Evolutionary conservation across 2,888 invertebrate genomes (phyloP).

Genomic region (Yponomeuta cagnagella): DNA sequence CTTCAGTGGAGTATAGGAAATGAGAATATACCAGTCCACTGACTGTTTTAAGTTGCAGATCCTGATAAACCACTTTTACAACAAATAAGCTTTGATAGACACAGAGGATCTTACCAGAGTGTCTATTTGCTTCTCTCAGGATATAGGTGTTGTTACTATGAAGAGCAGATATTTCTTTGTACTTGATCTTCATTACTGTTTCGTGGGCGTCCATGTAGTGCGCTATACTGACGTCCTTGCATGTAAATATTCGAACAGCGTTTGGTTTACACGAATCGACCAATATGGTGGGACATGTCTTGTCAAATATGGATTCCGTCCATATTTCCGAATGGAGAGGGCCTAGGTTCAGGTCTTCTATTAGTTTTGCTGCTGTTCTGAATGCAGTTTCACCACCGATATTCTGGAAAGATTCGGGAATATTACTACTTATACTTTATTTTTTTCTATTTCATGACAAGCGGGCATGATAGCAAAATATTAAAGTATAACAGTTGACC

Average conservation of each 20-base stretch:
- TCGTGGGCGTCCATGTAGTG: conserved; percentile 74
- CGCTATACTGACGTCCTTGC: conserved; percentile 66
- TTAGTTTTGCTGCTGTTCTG: conserved; percentile 61
- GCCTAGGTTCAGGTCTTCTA: conserved; percentile 61
- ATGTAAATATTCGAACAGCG: conserved; percentile 62
- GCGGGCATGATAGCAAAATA: no score
- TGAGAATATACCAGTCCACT: no score
- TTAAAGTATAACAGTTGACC: no score
- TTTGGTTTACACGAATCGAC: conserved; percentile 68
- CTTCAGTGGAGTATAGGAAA: no score
- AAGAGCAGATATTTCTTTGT: conserved; percentile 58
- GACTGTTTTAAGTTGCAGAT: no score
- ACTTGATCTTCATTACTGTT: conserved; percentile 61
- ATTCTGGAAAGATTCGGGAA: conserved; percentile 42
- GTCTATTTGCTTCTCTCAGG: conserved; percentile 61
- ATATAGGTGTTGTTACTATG: conserved; percentile 68
- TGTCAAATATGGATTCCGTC: conserved; percentile 63
- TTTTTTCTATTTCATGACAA: no score
- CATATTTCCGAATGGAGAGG: conserved; percentile 60
- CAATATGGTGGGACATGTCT: conserved; percentile 59
- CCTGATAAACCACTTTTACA: no score
- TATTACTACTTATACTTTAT: no score
- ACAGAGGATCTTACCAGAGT: conserved; percentile 50
- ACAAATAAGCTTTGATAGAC: no score
- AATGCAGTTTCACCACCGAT: conserved; percentile 64